Base-by-base conservation (phyloP, 2,888 invertebrate species). In the Zeuzera pyrina region DNA sequence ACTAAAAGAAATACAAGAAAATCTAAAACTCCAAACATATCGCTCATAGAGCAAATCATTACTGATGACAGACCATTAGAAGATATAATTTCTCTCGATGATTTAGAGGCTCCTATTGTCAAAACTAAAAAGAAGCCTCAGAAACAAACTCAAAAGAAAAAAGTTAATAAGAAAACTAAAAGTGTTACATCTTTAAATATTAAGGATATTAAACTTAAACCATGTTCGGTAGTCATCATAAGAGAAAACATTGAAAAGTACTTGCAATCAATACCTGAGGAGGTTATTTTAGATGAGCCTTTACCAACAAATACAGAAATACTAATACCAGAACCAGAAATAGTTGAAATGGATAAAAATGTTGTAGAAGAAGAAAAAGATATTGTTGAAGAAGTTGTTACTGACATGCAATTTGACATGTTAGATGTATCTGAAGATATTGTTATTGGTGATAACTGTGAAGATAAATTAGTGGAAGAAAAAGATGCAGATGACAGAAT, bases 341-440 rank as follows among this genome's bases (percentile, higher is more conserved):
- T 25, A 30, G 13, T 27, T n/a, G 14, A 14, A n/a, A 24, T 25
- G 12, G 25, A 12, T 12, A 11, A 10, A 12, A 13, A n/a, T 22
- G 1, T n/a, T 22, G 36, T 40, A 26, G 28, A 31, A 28, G 34
- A 34, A 21, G 35, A 36, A 16, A 41, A 15, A 7, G 43, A 39
- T 26, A 32, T 45, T 11, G 36, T 43, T 10, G 54, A 52, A 31
- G 54, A 52, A 2, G 43, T 57, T 13, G 50, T 55, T 3, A 70
- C 63, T 45, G 71, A 74, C 30, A 47, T 79, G 21, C 73, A 76
- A 25, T 68, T 83, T 45, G 81, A 81, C 36, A 79, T 81, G 79
- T 54, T 83, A 34, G 81, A 81, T 51, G 79, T 81, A 1, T 83
- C 79, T 1, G 83, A 81, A 45, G 81, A 81, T 38, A 81, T 83